Evolutionary conservation across 2,113 vertebrate genomes (phyloP), one percentile per base, ranked within the genome.

Genomic region (Pelodiscus sinensis): DNA sequence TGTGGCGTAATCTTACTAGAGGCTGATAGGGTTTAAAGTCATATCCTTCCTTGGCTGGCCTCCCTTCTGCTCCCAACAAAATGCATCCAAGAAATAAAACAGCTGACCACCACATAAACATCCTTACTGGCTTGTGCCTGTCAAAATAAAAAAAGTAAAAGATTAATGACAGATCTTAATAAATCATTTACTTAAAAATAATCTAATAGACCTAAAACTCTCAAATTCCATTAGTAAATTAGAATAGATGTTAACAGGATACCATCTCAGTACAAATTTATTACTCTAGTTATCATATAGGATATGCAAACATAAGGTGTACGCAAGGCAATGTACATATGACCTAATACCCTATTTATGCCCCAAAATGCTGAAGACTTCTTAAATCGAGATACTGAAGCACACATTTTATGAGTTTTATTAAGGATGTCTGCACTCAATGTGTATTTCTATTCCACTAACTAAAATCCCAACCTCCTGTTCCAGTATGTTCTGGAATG

Each of bases 1-100:
- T 98, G 92, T 98, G 98, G 12, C 98, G 96, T 88, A 98, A 90
- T 92, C 98, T 96, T 85, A 97, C 21, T 55, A 98, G 85, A 27
- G 97, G 96, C 6, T 96, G 97, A 62, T 97, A 97, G 62, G 94
- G 92, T 52, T 96, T 96, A 51, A 97, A 93, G n/a, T 88, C 31
- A 0, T 97, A 96, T 96, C 88, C 96, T 97, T 98, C 98, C 86
- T 97, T 98, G 62, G 91, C 81, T 85, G 97, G 97, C 96, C 97
- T 98, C 75, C 97, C 98, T 0, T 98, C 97, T 84, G 96, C 93
- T 82, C 91, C 94, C 96, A 97, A 78, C 21, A 97, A 96, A 95
- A 97, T 55, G 90, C 94, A 97, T 96, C 97, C 97, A 95, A 98
- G 94, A 90, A 98, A 93, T 86, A 97, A 96, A 97, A 94, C 73